These are phyloP conservation scores for Drosophila birchii DNA, from an alignment of 2,888 invertebrate species.

Conservation along the genomic window DNA sequence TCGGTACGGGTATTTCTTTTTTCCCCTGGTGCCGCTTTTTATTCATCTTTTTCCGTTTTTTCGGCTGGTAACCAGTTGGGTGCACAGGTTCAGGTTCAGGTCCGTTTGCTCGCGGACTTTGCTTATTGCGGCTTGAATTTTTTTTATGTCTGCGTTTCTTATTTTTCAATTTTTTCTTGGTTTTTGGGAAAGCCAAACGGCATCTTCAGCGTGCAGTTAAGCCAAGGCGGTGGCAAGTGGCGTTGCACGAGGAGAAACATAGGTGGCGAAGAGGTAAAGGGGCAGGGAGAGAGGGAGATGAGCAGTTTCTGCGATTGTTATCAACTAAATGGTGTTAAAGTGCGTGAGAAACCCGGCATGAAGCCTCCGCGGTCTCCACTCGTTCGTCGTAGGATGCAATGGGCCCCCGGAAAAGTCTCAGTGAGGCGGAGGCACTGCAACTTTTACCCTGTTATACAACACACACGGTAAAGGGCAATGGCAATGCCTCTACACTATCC, in stretches of 20 bases:
- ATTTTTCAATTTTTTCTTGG: constrained; percentile 13
- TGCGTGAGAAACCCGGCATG: constrained; percentile 72
- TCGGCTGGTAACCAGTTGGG: constrained; percentile 49
- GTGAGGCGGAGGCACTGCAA: constrained; percentile 52
- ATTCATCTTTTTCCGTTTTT: constrained; percentile 42
- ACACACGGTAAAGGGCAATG: constrained; percentile 56
- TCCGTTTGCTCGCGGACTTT: constrained; percentile 70
- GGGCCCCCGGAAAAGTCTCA: constrained; percentile 41
- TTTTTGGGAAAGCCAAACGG: constrained; percentile 57
- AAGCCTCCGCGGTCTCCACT: constrained; percentile 20
- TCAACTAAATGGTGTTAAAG: constrained; percentile 81
- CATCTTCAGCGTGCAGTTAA: constrained; percentile 60
- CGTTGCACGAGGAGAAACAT: constrained; percentile 62
- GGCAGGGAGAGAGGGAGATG: constrained; percentile 1
- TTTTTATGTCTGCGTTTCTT: constrained; percentile 39
- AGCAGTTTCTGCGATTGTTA: constrained; percentile 70
- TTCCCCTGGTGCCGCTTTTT: constrained; percentile 41
- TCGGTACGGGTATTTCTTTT: constrained; percentile 62
- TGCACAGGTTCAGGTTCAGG: constrained; percentile 66
- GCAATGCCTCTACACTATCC: constrained; percentile 23
- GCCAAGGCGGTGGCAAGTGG: constrained; percentile 61
- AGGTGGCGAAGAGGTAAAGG: constrained; percentile 44
- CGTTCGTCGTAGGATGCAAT: constrained; percentile 37
- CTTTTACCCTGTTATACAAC: constrained; percentile 71
- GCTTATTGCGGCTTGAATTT: constrained; percentile 65